Evolutionary conservation across 2,888 invertebrate species (phyloP).

Genomic region (Xylota sylvarum): DNA sequence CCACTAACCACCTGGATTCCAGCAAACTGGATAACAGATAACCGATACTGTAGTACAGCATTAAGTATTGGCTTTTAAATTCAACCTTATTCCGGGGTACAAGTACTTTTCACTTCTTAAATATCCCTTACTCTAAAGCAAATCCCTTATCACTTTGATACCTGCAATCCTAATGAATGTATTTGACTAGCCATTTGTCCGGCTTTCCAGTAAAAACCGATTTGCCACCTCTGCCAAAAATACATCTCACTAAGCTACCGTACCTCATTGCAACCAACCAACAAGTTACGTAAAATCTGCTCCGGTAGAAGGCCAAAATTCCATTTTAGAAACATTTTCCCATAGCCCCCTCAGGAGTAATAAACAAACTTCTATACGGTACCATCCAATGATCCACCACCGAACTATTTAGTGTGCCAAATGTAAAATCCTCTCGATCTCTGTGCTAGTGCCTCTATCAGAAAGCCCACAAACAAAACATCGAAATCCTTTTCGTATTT

Average conservation of each 20-base stretch:
- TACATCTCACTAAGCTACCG: not conserved
- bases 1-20: too few species aligned
- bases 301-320: constrained; percentile 3
- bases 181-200: constrained; percentile 13
- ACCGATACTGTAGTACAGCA: too few species aligned
- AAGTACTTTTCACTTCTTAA: not conserved
- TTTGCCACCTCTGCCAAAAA: not conserved
- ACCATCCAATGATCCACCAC: constrained; percentile 36
- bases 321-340: constrained; percentile 45
- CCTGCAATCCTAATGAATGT: constrained; percentile 7
- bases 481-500: constrained; percentile 51
- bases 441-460: not conserved
- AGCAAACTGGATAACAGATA: too few species aligned
- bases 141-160: not conserved
- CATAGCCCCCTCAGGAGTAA: constrained; percentile 45
- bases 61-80: too few species aligned
- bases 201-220: not conserved
- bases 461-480: constrained; percentile 48
- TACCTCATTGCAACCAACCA: constrained; percentile 15
- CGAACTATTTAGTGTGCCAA: constrained; percentile 47
- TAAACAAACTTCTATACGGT: constrained; percentile 41
- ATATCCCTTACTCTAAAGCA: not conserved
- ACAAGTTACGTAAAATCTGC: constrained; percentile 42
- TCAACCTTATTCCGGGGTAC: too few species aligned
- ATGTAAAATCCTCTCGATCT: constrained; percentile 40